Evolutionary conservation across 2,888 invertebrate genomes (phyloP).

Genomic region (Neocrepidodera transversa): DNA sequence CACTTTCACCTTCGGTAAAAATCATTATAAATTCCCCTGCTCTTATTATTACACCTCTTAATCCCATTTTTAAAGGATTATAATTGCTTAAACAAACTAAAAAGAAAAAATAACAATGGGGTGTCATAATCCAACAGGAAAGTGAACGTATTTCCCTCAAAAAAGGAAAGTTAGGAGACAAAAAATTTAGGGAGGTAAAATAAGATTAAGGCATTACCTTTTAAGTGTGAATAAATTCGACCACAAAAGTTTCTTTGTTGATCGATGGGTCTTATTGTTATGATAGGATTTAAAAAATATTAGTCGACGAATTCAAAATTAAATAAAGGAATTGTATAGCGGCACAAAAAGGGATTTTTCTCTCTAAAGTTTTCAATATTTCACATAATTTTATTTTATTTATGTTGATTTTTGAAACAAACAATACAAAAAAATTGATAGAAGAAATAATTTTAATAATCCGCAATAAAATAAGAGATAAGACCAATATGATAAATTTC

Average conservation of each 20-base stretch:
- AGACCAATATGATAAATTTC: too few species aligned
- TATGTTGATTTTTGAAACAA: too few species aligned
- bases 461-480: too few species aligned
- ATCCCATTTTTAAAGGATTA: too few species aligned
- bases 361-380: too few species aligned
- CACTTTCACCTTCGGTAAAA: background rate
- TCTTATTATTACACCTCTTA: too few species aligned
- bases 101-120: constrained; percentile 13
- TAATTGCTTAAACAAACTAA: too few species aligned
- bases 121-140: constrained; percentile 27
- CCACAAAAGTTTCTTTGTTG: constrained; percentile 45
- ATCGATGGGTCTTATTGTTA: constrained; percentile 44
- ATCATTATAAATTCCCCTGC: too few species aligned
- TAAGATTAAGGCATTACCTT: constrained; percentile 43
- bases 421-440: too few species aligned
- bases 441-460: too few species aligned
- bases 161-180: constrained; percentile 9
- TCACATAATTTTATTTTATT: too few species aligned
- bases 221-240: constrained; percentile 46
- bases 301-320: constrained; percentile 26
- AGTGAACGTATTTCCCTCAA: constrained; percentile 22
- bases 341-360: too few species aligned
- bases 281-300: constrained; percentile 45
- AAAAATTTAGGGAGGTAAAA: constrained; percentile 35
- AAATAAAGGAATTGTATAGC: constrained; percentile 23